Evolutionary conservation across 2,888 invertebrate species (phyloP), one percentile per base, ranked within the genome.

Genomic region (Rhamnusium bicolor): DNA sequence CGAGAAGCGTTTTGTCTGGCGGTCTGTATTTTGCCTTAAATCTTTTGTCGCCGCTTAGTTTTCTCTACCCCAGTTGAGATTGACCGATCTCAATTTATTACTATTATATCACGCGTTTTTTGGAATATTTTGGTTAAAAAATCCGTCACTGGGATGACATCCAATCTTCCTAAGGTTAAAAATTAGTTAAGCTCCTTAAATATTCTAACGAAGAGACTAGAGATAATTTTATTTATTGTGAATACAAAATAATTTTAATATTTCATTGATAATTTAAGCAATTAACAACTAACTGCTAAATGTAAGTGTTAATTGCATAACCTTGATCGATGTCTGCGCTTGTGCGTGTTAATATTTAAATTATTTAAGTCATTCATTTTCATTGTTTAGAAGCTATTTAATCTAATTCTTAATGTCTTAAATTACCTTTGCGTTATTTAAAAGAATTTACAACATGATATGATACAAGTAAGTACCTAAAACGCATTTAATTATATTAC

Each of bases 331-430:
- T 53, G 53, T 53, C 65, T 65, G 18, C n/a, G n/a, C 32, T 51
- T 53, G 65, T 65, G 65, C 65, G 53, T 65, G 61, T 32, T 65
- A 65, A 53, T 32, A 53, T 65, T 65, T 53, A 53, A 65, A 32
- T 65, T 53, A 40, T 63, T 63, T 47, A n/a, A 21, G 58, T 60
- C 63, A 8, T 21, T 27, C n/a, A 29, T 27, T 29, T 53, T 65
- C 53, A 53, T 65, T 65, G 40, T 65, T 53, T 53, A 53, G 6
- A 65, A 53, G 47, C 12, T 49, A 51, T 24, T 47, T 27, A 51
- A 49, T 63, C 27, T 32, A 27, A 21, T 61, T 46, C 14, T 49
- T 51, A 27, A 16, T 12, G 16, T 24, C 63, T 63, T 51, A 51
- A n/a, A 63, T 27, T 49, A 51, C 29, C 24, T 12, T 40, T n/a